Conservation (phyloP, 2,888 invertebrate genomes). For the Heliconius charithonia region DNA sequence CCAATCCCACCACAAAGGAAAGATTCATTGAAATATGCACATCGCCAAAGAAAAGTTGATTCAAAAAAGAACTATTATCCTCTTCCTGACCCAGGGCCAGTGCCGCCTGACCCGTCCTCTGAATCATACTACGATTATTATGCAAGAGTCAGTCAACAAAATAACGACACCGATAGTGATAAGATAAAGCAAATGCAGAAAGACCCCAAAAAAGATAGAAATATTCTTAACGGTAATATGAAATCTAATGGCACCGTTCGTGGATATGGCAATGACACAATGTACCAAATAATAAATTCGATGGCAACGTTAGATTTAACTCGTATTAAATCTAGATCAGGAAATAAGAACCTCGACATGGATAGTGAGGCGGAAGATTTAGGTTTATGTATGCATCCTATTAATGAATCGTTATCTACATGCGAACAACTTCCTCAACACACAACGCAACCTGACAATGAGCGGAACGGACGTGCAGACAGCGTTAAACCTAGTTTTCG, state of each 20-base stretch:
- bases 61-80: conserved; percentile 73
- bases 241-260: conserved; percentile 50
- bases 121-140: conserved; percentile 82
- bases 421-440: conserved; percentile 76
- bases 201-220: conserved; percentile 66
- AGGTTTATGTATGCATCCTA: conserved; percentile 76
- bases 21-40: conserved; percentile 81
- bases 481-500: conserved; percentile 78
- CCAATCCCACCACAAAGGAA: conserved; percentile 76
- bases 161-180: conserved; percentile 78
- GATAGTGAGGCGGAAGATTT: conserved; percentile 78
- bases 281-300: conserved; percentile 78
- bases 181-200: conserved; percentile 74
- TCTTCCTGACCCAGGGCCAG: conserved; percentile 77
- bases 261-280: conserved; percentile 60
- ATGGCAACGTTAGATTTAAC: conserved; percentile 78
- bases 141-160: conserved; percentile 80
- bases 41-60: conserved; percentile 78
- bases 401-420: conserved; percentile 76
- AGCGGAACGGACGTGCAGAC: conserved; percentile 74
- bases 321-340: conserved; percentile 70
- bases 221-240: conserved; percentile 49
- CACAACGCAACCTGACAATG: conserved; percentile 70
- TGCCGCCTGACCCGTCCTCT: conserved; percentile 75
- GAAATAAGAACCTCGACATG: conserved; percentile 65